phyloP scores from a whole-genome alignment of 2,888 invertebrate species.

The Nomada ferruginata region DNA sequence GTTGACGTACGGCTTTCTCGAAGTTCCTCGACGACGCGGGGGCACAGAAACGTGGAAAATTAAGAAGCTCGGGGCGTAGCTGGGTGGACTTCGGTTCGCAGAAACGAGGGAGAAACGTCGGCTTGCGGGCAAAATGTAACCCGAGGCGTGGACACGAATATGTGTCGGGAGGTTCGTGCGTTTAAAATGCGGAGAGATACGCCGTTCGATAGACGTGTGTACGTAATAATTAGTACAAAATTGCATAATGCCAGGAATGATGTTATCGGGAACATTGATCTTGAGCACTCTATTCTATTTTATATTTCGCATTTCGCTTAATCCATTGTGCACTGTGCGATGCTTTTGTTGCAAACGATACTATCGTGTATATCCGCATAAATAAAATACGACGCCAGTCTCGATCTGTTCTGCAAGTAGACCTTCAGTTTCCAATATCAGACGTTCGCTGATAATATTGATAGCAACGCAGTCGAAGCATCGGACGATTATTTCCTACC shows the following conservation, averaged over 20 bases:
- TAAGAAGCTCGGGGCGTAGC: constrained; percentile 8
- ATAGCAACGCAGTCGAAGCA: too few relatives aligned
- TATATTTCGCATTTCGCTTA: constrained; percentile 18
- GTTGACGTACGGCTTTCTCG: neutral
- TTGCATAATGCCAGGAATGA: constrained; percentile 35
- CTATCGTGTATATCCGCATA: too few relatives aligned
- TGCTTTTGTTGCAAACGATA: too few relatives aligned
- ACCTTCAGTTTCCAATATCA: too few relatives aligned
- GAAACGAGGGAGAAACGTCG: constrained; percentile 21
- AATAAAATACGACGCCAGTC: neutral
- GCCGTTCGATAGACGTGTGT: constrained; percentile 46
- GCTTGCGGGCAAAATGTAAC: constrained; percentile 18
- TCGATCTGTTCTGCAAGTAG: too few relatives aligned
- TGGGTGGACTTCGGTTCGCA: constrained; percentile 8
- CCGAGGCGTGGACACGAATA: constrained; percentile 34
- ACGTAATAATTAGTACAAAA: constrained; percentile 53
- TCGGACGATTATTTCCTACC: too few relatives aligned
- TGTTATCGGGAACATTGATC: constrained; percentile 43
- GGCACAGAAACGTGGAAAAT: constrained; percentile 4
- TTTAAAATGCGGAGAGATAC: constrained; percentile 50
- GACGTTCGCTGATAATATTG: too few relatives aligned
- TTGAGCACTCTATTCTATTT: constrained; percentile 43
- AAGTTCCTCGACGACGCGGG: neutral
- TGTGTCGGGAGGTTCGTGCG: constrained; percentile 42
- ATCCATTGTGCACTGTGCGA: constrained; percentile 3